Conservation (phyloP, 2,797 vertebrate genomes). For the Monodelphis domestica region DNA sequence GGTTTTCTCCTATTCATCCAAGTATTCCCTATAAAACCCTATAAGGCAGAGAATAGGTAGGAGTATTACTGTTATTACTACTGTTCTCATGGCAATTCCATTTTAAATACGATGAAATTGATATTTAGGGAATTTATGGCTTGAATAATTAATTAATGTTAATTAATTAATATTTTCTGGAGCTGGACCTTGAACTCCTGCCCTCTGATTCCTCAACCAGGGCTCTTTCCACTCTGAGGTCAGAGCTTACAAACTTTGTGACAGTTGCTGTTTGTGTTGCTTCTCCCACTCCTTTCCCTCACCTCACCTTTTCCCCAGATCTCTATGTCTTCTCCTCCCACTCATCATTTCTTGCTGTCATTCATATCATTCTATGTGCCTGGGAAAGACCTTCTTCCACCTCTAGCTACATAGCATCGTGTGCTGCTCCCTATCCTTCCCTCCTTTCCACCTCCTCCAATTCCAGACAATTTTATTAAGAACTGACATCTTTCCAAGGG, state of each 20-base stretch:
- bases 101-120: neutral
- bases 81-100: neutral
- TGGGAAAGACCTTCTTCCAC: neutral
- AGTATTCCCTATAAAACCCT: neutral
- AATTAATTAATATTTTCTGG: neutral
- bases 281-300: too few relatives aligned
- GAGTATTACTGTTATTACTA: neutral
- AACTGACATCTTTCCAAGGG: neutral
- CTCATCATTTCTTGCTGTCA: neutral
- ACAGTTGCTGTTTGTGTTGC: neutral
- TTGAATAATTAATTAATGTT: neutral
- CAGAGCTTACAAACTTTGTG: neutral
- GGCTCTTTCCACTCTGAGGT: neutral
- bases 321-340: neutral
- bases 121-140: neutral
- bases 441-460: neutral
- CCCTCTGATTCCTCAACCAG: neutral
- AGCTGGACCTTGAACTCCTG: neutral
- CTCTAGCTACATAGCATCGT: neutral
- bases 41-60: neutral
- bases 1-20: neutral
- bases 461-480: neutral
- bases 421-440: neutral
- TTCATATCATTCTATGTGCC: neutral
- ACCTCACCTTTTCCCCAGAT: neutral